phyloP scores from a whole-genome alignment of 37 sponge, comb jelly and placozoan species.

The Oscarella lobularis region DNA sequence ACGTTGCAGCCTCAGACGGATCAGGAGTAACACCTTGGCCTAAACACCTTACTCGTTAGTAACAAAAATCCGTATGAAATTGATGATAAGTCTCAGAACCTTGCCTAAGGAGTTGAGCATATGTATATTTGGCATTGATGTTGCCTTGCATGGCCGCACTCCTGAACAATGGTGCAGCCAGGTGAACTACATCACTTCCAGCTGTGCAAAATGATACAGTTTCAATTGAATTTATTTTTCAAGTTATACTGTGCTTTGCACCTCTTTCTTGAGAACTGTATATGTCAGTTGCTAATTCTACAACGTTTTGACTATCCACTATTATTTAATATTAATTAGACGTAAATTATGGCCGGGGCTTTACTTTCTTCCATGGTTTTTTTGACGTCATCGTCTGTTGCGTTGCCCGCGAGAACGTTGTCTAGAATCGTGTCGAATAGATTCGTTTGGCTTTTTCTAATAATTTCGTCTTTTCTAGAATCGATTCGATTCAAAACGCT shows the following conservation, averaged over 20 bases:
- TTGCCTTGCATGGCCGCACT: constrained; percentile 39
- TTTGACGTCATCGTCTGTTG: neutral
- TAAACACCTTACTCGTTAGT: constrained; percentile 1
- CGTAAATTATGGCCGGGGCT: neutral
- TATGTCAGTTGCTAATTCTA: neutral
- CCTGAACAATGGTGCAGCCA: constrained; percentile 44
- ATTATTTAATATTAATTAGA: neutral
- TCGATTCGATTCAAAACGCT: too few species aligned
- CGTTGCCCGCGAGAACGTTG: neutral
- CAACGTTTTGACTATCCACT: neutral
- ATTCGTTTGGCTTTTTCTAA: neutral
- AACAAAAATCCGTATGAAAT: neutral
- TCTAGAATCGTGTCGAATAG: neutral
- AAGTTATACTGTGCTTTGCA: neutral
- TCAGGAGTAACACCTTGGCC: constrained; percentile 46
- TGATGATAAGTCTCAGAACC: too few species aligned
- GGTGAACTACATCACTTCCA: neutral
- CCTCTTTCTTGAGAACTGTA: constrained; percentile 5
- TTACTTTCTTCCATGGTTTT: neutral
- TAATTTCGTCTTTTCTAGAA: too few species aligned
- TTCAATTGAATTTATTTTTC: neutral
- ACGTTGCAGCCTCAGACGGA: constrained; percentile 19
- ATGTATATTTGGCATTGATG: constrained; percentile 44
- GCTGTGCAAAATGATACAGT: neutral
- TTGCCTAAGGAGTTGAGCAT: constrained; percentile 60